A percentile compares a stretch with the other conserved stretches of the same genome.
phyloP scores from a whole-genome alignment of 2,113 vertebrate species.

The Dendrocopos noguchii region DNA sequence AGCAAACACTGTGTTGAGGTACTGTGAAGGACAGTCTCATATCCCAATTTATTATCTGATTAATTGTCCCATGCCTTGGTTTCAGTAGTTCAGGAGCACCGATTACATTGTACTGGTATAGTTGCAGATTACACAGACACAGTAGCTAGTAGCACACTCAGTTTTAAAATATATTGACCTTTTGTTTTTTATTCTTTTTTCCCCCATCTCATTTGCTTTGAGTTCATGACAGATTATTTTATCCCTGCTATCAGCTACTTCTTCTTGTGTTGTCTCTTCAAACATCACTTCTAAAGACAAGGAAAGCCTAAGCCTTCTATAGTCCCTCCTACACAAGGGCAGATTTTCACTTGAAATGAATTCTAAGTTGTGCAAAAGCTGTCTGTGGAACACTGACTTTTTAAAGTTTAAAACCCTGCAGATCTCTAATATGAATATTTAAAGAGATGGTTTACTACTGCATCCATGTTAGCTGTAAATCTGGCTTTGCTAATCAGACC shows the following conservation, averaged over 20 bases:
- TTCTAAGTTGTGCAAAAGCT: background rate
- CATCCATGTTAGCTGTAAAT: background rate
- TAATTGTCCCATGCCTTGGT: background rate
- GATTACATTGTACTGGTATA: background rate
- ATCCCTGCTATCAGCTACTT: background rate
- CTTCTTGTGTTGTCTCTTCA: background rate
- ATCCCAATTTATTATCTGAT: background rate
- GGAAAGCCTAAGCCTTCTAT: background rate
- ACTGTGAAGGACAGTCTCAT: background rate
- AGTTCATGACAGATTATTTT: background rate
- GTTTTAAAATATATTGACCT: background rate
- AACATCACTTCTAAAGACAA: background rate
- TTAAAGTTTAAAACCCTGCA: background rate
- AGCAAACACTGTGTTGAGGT: background rate
- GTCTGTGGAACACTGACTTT: background rate
- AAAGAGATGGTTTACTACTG: background rate
- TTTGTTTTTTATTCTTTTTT: background rate
- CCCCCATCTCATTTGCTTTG: background rate
- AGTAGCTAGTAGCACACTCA: accelerated
- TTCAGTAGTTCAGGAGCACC: background rate
- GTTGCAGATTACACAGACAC: background rate
- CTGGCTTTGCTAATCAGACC: background rate
- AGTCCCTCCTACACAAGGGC: background rate
- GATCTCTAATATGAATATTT: background rate
- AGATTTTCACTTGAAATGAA: background rate